A percentile compares a stretch with the other conserved stretches of the same genome.
Conservation (phyloP, 2,113 vertebrate genomes). For the Gyps fulvus region DNA sequence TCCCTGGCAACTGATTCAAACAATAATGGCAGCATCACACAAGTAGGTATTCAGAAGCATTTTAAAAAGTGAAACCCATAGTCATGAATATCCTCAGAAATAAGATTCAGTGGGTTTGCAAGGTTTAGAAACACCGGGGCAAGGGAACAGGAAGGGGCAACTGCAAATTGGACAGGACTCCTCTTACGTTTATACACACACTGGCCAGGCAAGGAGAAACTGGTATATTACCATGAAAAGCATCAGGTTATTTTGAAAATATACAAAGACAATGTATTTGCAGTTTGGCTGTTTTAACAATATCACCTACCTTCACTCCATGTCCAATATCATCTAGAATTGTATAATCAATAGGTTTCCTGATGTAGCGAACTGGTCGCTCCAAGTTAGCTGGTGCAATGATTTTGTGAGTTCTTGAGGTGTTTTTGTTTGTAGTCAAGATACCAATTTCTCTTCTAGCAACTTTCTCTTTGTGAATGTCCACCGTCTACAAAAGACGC, state of each 20-base stretch:
- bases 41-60: neutral
- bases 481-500: slow-evolving; percentile 89
- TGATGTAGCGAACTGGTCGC: slow-evolving; percentile 98
- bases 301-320: slow-evolving; percentile 91
- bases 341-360: slow-evolving; percentile 98
- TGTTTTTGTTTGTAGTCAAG: slow-evolving; percentile 99
- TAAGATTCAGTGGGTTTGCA: neutral
- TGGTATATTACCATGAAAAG: slow-evolving; percentile 19
- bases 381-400: slow-evolving; percentile 97
- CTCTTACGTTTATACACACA: neutral
- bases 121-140: neutral
- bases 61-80: neutral
- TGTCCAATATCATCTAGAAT: slow-evolving; percentile 98
- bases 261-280: slow-evolving; percentile 52
- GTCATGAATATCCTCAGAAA: neutral
- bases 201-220: slow-evolving; percentile 23
- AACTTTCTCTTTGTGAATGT: slow-evolving; percentile 99
- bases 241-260: slow-evolving; percentile 46
- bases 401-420: slow-evolving; percentile 98
- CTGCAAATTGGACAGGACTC: neutral
- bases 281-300: slow-evolving; percentile 43
- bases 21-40: neutral
- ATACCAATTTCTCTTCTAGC: slow-evolving; percentile 98
- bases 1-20: neutral
- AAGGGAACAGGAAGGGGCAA: neutral